Conservation (phyloP, 2,113 vertebrate species). For the Hiodon tergisus region DNA sequence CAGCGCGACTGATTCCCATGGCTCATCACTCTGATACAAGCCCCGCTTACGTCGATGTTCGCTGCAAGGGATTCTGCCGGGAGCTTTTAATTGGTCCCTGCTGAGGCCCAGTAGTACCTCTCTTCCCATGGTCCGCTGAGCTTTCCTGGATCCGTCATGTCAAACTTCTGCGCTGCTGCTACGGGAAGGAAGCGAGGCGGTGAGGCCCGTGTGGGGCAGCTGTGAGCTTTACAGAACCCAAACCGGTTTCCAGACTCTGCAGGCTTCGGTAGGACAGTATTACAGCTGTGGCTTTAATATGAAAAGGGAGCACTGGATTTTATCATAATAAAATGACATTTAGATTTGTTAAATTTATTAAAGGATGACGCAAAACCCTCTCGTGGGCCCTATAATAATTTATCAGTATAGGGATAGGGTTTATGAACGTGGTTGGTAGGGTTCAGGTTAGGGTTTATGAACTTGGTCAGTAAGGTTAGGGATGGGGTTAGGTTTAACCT, state of each 20-base stretch:
- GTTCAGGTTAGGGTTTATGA: not conserved
- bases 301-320: not conserved
- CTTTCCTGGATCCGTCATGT: too few relatives aligned
- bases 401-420: not conserved
- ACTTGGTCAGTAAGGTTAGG: too few relatives aligned
- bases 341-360: not conserved
- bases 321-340: not conserved
- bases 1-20: not conserved
- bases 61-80: too few relatives aligned
- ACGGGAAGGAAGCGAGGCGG: too few relatives aligned
- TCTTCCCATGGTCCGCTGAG: not conserved
- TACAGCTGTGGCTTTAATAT: not conserved
- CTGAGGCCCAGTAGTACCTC: not conserved
- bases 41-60: not conserved
- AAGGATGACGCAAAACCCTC: not conserved
- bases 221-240: too few relatives aligned
- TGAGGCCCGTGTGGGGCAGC: too few relatives aligned
- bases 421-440: not conserved
- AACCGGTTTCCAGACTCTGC: too few relatives aligned
- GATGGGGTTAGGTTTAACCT: too few relatives aligned
- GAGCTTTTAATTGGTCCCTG: conserved; percentile 12
- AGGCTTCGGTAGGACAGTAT: not conserved
- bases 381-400: not conserved
- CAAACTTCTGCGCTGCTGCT: too few relatives aligned
- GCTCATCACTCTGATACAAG: not conserved